phyloP scores from a whole-genome alignment of 2,797 vertebrate species.

The Parotocinclus haroldoi region DNA sequence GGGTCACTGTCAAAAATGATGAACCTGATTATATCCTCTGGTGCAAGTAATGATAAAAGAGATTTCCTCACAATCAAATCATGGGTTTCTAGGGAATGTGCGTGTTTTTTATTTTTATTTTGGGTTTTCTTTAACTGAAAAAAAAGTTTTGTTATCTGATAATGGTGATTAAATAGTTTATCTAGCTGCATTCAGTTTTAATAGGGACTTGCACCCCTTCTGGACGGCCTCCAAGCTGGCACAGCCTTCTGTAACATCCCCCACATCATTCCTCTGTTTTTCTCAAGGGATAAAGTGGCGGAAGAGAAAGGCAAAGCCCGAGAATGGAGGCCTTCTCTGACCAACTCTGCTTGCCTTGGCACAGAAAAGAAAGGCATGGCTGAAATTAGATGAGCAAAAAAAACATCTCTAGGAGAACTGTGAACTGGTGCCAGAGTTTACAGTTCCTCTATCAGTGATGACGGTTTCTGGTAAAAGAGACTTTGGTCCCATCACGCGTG shows the following conservation, averaged over 20 bases:
- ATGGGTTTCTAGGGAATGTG: too few species aligned
- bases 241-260: constrained; percentile 24
- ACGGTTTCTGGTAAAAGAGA: constrained; percentile 1
- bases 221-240: constrained; percentile 27
- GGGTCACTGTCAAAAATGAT: too few species aligned
- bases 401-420: constrained; percentile 35
- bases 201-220: too few species aligned
- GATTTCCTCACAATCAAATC: too few species aligned
- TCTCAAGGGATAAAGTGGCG: constrained; percentile 8
- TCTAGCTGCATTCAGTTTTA: too few species aligned
- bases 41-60: too few species aligned
- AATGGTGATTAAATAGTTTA: too few species aligned
- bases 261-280: constrained; percentile 36
- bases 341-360: constrained; percentile 32
- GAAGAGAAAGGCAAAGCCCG: constrained; percentile 3
- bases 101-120: too few species aligned
- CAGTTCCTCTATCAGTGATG: constrained; percentile 2
- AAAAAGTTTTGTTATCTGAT: too few species aligned
- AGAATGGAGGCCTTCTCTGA: neutral
- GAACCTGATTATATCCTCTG: too few species aligned
- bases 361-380: constrained; percentile 45
- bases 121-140: too few species aligned
- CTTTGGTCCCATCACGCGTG: too few species aligned
- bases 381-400: constrained; percentile 27
- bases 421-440: constrained; percentile 14